Evolutionary conservation across 1,140 invertebrate genomes (phyloP).

Genomic region (Myzus persicae): DNA sequence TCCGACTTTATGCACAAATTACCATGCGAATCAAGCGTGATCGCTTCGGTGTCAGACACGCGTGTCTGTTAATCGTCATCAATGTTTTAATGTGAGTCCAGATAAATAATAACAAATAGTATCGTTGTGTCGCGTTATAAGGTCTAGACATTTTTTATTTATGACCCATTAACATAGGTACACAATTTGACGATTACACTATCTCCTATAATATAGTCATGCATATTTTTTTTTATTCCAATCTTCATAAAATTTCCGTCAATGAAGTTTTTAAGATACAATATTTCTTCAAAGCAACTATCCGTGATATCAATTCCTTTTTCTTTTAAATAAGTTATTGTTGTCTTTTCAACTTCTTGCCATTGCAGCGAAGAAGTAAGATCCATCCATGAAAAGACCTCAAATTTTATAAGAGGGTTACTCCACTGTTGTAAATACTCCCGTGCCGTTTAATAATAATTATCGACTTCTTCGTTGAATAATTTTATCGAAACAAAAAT

Average conservation of each 20-base stretch:
- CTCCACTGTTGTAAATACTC: no score
- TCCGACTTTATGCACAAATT: background rate
- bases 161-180: no score
- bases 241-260: no score
- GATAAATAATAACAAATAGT: background rate
- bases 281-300: conserved; percentile 19
- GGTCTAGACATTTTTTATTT: no score
- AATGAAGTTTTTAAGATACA: conserved; percentile 2
- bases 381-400: conserved; percentile 43
- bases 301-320: background rate
- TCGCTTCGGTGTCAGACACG: background rate
- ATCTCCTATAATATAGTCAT: no score
- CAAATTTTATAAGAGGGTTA: no score
- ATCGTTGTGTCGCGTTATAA: background rate
- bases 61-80: background rate
- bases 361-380: background rate
- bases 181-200: background rate
- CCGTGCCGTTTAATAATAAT: no score
- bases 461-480: no score
- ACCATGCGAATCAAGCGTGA: background rate
- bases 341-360: background rate
- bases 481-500: no score
- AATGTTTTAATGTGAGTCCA: background rate
- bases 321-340: conserved; percentile 25
- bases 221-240: no score